Evolutionary conservation across 2,888 invertebrate species (phyloP), one percentile per base, ranked within the genome.

Genomic region (Mythimna impura): DNA sequence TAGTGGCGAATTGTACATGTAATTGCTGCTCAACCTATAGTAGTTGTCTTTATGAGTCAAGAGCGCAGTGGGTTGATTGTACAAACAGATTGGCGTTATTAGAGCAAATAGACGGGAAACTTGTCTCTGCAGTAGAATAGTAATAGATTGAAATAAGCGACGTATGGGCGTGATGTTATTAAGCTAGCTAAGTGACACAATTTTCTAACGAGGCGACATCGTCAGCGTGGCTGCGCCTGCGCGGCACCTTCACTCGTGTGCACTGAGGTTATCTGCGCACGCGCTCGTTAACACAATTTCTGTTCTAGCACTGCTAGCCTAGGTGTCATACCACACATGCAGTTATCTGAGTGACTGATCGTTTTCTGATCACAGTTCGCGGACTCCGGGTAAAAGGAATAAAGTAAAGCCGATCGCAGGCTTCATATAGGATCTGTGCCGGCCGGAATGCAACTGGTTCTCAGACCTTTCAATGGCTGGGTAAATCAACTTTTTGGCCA

Each of bases 211-310:
- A 84, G 82, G 64, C 69, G 72, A 69, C 61, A 73, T 54, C 63
- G 67, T 66, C 62, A 47, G 57, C 74, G 58, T 34, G 67, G 76
- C 64, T 61, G 36, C 66, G 73, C n/a, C 57, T 34, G 58, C 73
- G 58, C 70, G 63, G 71, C 74, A 82, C 79, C 85, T 88, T 84
- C 83, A 76, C 86, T 80, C 61, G 62, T 74, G 71, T 71, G 76
- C 81, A 72, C 77, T 72, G 74, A 80, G 80, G 80, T 85, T 86
- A 87, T 86, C 85, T 76, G 66, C 71, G 76, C 82, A 79, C 66
- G 78, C 75, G 80, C 83, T 82, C 81, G 83, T 81, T 82, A 81
- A 75, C 85, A 86, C 86, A 81, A 85, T 86, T 87, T 86, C 84
- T 84, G 81, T 78, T 57, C 73, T 66, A 55, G 54, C 54, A 55